Evolutionary conservation across 2,797 vertebrate genomes (phyloP).

Genomic region (Lutjanus campechanus): DNA sequence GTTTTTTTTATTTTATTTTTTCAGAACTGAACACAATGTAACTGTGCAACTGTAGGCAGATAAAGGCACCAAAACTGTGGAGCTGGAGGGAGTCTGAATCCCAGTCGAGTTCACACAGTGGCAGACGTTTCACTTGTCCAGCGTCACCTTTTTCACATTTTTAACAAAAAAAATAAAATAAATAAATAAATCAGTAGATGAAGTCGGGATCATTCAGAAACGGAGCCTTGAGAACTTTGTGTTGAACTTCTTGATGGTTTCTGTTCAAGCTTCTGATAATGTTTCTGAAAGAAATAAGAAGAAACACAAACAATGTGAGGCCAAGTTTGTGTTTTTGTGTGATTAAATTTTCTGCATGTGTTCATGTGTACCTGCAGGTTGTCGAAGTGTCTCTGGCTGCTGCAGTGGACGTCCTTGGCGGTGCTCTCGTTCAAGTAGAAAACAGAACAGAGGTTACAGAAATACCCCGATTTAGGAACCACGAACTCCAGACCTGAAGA

Average conservation of each 20-base stretch:
- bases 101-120: neutral
- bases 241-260: constrained; percentile 16
- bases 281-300: constrained; percentile 56
- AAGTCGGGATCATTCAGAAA: constrained; percentile 42
- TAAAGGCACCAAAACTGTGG: too few relatives aligned
- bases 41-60: too few relatives aligned
- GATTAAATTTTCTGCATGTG: too few relatives aligned
- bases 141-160: too few relatives aligned
- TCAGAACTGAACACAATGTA: too few relatives aligned
- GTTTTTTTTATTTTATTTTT: too few relatives aligned
- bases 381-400: constrained; percentile 85
- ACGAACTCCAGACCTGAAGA: constrained; percentile 50
- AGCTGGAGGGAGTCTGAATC: too few relatives aligned
- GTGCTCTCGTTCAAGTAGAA: neutral
- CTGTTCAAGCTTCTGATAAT: constrained; percentile 47
- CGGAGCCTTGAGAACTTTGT: neutral
- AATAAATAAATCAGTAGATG: too few relatives aligned
- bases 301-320: neutral
- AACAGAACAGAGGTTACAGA: neutral
- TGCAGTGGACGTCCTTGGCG: constrained; percentile 81
- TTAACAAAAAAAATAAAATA: too few relatives aligned
- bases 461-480: neutral
- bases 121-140: neutral
- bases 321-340: too few relatives aligned
- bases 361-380: constrained; percentile 87